A percentile compares a stretch with the other conserved stretches of the same genome.
phyloP scores from a whole-genome alignment of 1,140 invertebrate genomes.

The Dendroctonus valens region DNA sequence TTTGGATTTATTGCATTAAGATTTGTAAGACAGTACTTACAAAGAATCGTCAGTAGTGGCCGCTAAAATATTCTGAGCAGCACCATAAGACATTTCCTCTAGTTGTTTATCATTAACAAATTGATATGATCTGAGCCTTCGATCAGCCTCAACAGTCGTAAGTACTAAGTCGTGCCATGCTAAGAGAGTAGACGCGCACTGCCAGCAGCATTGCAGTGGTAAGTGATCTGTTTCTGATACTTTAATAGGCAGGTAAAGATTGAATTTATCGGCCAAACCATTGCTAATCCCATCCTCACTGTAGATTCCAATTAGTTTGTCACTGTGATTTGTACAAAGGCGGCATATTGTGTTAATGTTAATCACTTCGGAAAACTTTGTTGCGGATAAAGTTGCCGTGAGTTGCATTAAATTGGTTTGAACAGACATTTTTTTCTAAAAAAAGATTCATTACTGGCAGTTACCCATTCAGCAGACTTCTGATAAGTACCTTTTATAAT shows the following conservation, averaged over 20 bases:
- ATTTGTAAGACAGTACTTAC: constrained; percentile 13
- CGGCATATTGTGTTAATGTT: constrained; percentile 49
- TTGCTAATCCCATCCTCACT: constrained; percentile 54
- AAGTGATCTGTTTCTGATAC: constrained; percentile 57
- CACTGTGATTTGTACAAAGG: constrained; percentile 55
- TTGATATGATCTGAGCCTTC: constrained; percentile 48
- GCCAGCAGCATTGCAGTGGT: constrained; percentile 62
- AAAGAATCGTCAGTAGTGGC: constrained; percentile 10
- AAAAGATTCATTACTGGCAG: neutral
- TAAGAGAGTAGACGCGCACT: constrained; percentile 61
- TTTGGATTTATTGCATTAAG: neutral
- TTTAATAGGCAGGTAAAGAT: constrained; percentile 57
- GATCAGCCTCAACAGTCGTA: constrained; percentile 58
- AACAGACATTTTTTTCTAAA: constrained; percentile 11
- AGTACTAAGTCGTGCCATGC: constrained; percentile 63
- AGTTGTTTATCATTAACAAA: constrained; percentile 35
- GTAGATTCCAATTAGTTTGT: constrained; percentile 57
- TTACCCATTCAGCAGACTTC: neutral
- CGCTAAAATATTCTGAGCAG: neutral
- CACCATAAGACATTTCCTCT: constrained; percentile 4
- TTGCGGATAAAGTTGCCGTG: neutral
- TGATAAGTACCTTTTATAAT: constrained; percentile 1
- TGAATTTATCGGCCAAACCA: constrained; percentile 55
- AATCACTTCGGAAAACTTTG: constrained; percentile 33
- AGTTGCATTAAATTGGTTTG: neutral